Evolutionary conservation across 2,113 vertebrate genomes (phyloP).

Genomic region (Zapornia atra): DNA sequence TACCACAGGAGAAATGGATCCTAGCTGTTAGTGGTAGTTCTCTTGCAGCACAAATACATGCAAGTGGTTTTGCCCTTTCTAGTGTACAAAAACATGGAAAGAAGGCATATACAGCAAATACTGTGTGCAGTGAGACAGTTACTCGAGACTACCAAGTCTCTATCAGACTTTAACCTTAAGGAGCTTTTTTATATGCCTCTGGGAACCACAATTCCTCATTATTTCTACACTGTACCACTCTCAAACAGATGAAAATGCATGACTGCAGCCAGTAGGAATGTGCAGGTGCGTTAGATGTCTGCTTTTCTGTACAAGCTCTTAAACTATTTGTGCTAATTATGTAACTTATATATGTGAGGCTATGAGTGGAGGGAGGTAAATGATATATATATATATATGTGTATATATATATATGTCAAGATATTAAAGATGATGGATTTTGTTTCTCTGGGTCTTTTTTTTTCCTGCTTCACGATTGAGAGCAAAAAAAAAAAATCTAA

Average conservation of each 20-base stretch:
- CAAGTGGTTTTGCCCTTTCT: background rate
- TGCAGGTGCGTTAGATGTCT: background rate
- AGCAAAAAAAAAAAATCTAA: background rate
- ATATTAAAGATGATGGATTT: background rate
- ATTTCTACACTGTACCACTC: background rate
- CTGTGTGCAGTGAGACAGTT: background rate
- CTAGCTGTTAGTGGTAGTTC: background rate
- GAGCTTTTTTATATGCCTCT: background rate
- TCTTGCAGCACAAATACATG: background rate
- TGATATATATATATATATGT: background rate
- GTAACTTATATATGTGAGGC: background rate
- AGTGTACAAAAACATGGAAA: background rate
- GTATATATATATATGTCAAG: too few species aligned
- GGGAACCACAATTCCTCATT: background rate
- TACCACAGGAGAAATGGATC: background rate
- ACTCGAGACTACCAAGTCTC: background rate
- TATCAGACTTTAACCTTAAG: background rate
- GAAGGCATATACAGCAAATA: background rate
- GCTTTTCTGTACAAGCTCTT: background rate
- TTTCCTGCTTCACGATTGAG: background rate
- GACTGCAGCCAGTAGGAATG: background rate
- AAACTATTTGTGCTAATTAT: background rate
- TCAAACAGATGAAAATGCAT: background rate
- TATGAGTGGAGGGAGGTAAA: background rate
- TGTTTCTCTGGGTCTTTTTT: background rate